phyloP scores from a whole-genome alignment of 2,888 invertebrate species.

The Frankliniella intonsa region DNA sequence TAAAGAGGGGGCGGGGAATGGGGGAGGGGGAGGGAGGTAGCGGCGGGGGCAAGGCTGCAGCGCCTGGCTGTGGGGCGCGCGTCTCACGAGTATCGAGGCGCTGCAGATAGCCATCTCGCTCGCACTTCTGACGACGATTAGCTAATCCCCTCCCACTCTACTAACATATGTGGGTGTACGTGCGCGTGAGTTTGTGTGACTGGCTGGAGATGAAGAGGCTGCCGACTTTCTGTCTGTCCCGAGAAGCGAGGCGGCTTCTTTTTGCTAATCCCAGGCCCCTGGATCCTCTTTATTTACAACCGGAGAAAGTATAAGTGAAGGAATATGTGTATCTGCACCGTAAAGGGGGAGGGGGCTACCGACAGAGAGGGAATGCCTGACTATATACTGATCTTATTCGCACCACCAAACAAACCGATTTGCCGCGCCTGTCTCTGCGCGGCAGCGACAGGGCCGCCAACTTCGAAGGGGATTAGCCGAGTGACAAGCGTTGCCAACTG shows the following conservation, averaged over 20 bases:
- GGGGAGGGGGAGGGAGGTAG: neutral
- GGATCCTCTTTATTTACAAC: too few species aligned
- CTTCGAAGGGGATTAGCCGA: neutral
- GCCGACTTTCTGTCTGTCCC: neutral
- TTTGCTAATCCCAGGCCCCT: too few species aligned
- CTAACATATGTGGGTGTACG: neutral
- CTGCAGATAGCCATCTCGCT: neutral
- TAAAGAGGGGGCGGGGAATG: too few species aligned
- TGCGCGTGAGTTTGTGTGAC: neutral
- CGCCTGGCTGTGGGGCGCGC: neutral
- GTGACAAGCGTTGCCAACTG: slow-evolving; percentile 6
- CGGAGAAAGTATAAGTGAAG: too few species aligned
- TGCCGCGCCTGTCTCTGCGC: neutral
- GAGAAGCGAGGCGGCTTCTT: neutral
- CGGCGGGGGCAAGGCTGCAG: neutral
- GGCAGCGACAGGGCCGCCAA: neutral
- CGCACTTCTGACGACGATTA: neutral
- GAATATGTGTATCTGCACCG: too few species aligned
- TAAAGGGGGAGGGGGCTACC: too few species aligned
- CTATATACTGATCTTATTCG: too few species aligned
- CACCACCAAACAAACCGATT: neutral
- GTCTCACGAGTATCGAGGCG: slow-evolving; percentile 5
- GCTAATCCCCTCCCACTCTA: neutral
- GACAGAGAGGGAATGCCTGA: too few species aligned
- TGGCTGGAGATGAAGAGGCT: neutral